Conservation (phyloP, 2,113 vertebrate genomes). For the Picathartes gymnocephalus region DNA sequence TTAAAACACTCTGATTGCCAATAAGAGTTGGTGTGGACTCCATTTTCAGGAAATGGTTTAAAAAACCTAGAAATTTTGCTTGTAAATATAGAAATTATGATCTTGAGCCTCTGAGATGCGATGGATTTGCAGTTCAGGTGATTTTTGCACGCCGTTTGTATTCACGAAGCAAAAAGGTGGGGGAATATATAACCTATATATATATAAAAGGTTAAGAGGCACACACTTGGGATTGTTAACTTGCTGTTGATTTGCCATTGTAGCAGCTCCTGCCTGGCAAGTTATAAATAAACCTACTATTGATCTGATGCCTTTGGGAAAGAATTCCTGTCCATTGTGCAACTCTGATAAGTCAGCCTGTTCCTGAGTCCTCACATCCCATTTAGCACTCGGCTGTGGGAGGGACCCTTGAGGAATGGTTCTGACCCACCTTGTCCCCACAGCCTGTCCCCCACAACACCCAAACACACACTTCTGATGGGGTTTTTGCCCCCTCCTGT, state of each 20-base stretch:
- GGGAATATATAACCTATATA: accelerated
- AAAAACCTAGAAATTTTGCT: neutral
- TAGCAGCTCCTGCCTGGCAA: neutral
- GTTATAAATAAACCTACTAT: neutral
- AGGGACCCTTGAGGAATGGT: neutral
- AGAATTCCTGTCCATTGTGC: neutral
- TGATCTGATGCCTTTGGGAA: neutral
- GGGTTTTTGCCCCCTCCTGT: neutral
- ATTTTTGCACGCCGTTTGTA: accelerated
- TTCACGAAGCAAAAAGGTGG: accelerated
- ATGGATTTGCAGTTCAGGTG: accelerated
- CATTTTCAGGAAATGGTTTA: accelerated
- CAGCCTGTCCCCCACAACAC: neutral
- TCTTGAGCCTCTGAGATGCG: neutral
- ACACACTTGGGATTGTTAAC: accelerated
- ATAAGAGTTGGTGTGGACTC: neutral
- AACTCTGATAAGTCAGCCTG: accelerated
- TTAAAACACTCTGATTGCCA: neutral
- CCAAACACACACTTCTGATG: accelerated
- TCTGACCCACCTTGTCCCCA: accelerated
- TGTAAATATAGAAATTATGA: accelerated
- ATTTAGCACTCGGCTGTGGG: neutral
- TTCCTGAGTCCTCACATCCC: accelerated
- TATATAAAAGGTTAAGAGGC: too few species aligned
- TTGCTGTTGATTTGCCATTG: neutral